Evolutionary conservation across 2,113 vertebrate genomes (phyloP).

Genomic region (Acrocephalus kingi): DNA sequence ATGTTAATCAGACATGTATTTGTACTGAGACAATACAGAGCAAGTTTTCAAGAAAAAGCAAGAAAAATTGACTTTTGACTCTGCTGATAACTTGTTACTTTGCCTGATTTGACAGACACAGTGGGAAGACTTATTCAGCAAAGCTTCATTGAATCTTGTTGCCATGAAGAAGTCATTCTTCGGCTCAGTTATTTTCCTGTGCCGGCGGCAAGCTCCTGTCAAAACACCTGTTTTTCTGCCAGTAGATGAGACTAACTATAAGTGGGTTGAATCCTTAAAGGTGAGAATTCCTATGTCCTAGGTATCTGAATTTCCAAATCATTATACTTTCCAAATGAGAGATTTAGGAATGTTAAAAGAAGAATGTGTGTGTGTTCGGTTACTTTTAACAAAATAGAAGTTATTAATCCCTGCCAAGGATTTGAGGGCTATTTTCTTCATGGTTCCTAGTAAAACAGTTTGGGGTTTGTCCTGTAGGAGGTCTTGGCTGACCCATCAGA

Average conservation of each 20-base stretch:
- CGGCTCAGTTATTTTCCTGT: conserved; percentile 87
- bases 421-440: neutral
- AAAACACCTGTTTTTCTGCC: conserved; percentile 78
- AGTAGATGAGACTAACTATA: conserved; percentile 80
- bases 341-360: neutral
- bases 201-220: conserved; percentile 64
- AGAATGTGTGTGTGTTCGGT: neutral
- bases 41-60: neutral
- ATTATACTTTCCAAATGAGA: neutral
- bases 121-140: conserved; percentile 83
- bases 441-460: neutral
- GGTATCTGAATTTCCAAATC: neutral
- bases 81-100: neutral
- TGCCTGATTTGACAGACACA: conserved; percentile 75
- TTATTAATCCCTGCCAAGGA: neutral
- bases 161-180: conserved; percentile 86
- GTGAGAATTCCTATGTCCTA: conserved; percentile 62
- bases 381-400: neutral
- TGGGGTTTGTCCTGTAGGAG: conserved; percentile 35
- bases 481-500: conserved; percentile 77
- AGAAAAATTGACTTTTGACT: neutral
- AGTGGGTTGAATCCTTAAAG: conserved; percentile 92
- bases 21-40: neutral
- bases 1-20: neutral
- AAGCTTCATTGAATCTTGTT: conserved; percentile 75